Conservation (phyloP, 2,113 vertebrate species). For the Poeciliopsis prolifica region DNA sequence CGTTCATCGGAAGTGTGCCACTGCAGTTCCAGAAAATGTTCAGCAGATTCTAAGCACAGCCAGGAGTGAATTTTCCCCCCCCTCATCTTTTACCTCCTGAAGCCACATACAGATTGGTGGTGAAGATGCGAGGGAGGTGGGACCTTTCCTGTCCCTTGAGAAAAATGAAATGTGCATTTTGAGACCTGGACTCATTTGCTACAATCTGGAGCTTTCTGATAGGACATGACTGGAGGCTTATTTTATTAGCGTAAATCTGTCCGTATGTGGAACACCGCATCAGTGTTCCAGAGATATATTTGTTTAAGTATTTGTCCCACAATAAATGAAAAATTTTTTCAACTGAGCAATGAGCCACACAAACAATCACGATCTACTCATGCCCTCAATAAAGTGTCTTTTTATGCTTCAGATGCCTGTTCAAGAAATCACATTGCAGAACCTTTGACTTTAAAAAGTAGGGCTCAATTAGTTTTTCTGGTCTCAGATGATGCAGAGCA, state of each 20-base stretch:
- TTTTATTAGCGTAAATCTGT: constrained; percentile 82
- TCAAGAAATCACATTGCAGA: constrained; percentile 41
- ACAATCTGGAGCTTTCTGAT: constrained; percentile 79
- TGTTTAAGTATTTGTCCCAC: constrained; percentile 63
- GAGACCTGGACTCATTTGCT: constrained; percentile 71
- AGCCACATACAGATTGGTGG: constrained; percentile 61
- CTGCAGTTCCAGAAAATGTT: constrained; percentile 50
- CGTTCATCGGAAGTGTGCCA: constrained; percentile 55
- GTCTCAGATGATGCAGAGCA: constrained; percentile 34
- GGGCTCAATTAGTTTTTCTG: constrained; percentile 46
- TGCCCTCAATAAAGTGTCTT: constrained; percentile 27
- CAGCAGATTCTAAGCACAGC: constrained; percentile 29
- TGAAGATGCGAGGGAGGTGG: constrained; percentile 45
- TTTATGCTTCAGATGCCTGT: constrained; percentile 47
- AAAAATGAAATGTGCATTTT: constrained; percentile 77
- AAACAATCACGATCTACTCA: constrained; percentile 42
- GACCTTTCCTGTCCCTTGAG: constrained; percentile 65
- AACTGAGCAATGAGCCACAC: constrained; percentile 64
- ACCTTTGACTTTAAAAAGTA: constrained; percentile 26
- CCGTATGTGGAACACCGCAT: constrained; percentile 69
- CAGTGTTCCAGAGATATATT: constrained; percentile 69
- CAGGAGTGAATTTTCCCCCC: constrained; percentile 39
- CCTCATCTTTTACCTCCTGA: constrained; percentile 41
- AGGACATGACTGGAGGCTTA: constrained; percentile 78
- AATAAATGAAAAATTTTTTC: constrained; percentile 79